A percentile compares a stretch with the other conserved stretches of the same genome.
phyloP scores from a whole-genome alignment of 2,888 invertebrate genomes.

The Diarsia dahlii region DNA sequence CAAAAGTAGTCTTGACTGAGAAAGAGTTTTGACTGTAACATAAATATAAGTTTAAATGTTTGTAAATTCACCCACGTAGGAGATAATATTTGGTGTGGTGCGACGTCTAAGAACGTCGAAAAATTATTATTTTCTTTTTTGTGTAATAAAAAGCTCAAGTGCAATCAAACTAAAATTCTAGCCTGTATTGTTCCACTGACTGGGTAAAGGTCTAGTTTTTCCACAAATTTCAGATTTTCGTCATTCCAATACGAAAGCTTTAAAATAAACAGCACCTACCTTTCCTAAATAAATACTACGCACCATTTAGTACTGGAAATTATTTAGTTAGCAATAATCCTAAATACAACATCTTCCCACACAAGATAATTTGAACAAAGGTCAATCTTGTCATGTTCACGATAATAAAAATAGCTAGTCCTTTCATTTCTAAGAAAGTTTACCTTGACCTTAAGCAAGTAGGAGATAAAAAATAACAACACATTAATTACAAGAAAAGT shows the following conservation, averaged over 20 bases:
- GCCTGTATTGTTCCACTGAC: not conserved
- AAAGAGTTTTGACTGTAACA: too few relatives aligned
- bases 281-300: not conserved
- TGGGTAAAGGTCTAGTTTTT: not conserved
- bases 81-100: not conserved
- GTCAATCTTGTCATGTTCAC: not conserved
- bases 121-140: not conserved
- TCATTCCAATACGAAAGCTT: not conserved
- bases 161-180: not conserved
- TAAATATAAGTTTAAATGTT: not conserved
- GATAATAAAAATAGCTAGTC: not conserved
- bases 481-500: conserved; percentile 11
- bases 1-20: too few relatives aligned
- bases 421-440: conserved; percentile 1
- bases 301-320: too few relatives aligned
- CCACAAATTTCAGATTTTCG: not conserved
- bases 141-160: not conserved
- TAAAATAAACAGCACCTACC: not conserved
- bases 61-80: not conserved
- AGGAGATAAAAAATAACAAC: conserved; percentile 21
- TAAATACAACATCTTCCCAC: not conserved
- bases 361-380: conserved; percentile 11
- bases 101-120: too few relatives aligned
- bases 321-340: not conserved
- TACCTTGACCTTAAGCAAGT: conserved; percentile 19